Evolutionary conservation across 53 echinoderm and acorn worm species (phyloP).

Genomic region (Pentamera pediparva): DNA sequence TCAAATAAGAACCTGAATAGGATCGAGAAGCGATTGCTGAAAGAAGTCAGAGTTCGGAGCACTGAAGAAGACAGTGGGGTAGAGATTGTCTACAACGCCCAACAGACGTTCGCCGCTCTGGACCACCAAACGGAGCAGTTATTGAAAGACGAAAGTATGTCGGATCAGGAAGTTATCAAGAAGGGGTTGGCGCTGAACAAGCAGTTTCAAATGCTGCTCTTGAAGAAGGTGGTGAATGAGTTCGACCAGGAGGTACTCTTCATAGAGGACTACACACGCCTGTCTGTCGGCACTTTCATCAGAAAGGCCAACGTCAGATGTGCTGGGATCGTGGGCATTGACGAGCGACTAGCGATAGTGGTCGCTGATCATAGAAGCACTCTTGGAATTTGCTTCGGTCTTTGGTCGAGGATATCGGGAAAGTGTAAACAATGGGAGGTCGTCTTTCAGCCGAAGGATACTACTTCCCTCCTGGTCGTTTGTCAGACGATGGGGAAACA

Average conservation of each 20-base stretch:
- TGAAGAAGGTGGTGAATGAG: neutral
- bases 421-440: conserved; percentile 21
- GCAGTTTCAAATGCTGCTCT: neutral
- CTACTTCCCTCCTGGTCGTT: neutral
- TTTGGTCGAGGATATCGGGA: neutral
- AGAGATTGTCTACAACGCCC: conserved; percentile 5
- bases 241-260: neutral
- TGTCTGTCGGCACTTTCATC: neutral
- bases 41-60: neutral
- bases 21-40: neutral
- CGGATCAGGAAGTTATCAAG: neutral
- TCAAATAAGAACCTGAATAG: neutral
- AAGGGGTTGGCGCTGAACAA: neutral
- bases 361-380: neutral
- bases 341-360: neutral
- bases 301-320: neutral
- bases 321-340: neutral
- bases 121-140: neutral
- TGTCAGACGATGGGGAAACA: neutral
- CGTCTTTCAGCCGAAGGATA: conserved; percentile 3
- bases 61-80: neutral
- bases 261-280: neutral
- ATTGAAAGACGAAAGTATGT: neutral
- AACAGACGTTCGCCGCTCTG: neutral
- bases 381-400: neutral